Evolutionary conservation across 2,113 vertebrate species (phyloP), one percentile per base, ranked within the genome.

Genomic region (Felis chaus): DNA sequence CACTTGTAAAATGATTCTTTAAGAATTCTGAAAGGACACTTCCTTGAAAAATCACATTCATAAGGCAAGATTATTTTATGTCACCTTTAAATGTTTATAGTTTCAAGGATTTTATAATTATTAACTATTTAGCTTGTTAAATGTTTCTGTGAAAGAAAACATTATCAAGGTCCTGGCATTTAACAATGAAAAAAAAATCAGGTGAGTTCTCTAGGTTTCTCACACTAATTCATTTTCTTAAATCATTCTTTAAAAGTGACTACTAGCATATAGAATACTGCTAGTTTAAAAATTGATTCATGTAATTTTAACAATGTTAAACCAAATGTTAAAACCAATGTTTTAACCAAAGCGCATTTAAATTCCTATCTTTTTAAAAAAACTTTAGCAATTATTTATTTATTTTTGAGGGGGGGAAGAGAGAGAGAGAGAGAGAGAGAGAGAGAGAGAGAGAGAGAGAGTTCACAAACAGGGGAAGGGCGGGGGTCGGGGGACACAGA

Each of bases 1-100:
- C 88, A 79, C 15, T 5, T 2, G 19, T 93, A 91, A 82, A 98
- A 92, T 96, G 88, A 96, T 48, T 84, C 14, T 55, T 33, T 84
- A 76, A 25, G 5, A 4, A 14, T 89, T 95, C 5, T 29, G 23
- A 89, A 69, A 1, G 84, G 39, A 45, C 5, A 31, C 15, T 18
- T 48, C 41, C 41, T 55, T 94, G n/a, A 91, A 83, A 96, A 95
- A 19, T 16, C 27, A 66, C 36, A 88, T 53, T 92, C 11, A 23
- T 61, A 55, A 57, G 21, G 23, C 2, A 81, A 3, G 5, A 57
- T 68, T 57, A 36, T 83, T 27, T 29, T 3, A 18, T 90, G 36
- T 48, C 7, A 90, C 5, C 1, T 73, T 85, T 68, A 84, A 92
- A 12, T 50, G 33, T 66, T 87, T 66, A 16, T 23, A 55, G 71